Base-by-base conservation (phyloP, 2,113 vertebrate genomes). In the Glaucidium brasilianum region DNA sequence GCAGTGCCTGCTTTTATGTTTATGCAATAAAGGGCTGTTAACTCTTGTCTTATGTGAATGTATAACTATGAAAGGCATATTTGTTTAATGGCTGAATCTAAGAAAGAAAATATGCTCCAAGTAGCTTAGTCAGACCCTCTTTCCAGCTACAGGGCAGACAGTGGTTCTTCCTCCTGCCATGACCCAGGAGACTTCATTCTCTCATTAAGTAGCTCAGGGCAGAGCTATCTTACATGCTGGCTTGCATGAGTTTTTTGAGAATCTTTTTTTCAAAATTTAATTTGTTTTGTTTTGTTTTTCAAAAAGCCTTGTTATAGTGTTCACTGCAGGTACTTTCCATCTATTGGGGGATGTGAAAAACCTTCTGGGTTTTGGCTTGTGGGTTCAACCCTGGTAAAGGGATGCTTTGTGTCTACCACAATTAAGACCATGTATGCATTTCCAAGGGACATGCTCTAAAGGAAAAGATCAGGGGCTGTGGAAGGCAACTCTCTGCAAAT, bases 361-460 rank as follows among this genome's bases (percentile, higher is more conserved):
- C 17, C 50, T 35, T 39, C 59, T 55, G 52, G 26, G 13, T 7
- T 73, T 79, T 80, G 45, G 20, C 34, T n/a, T n/a, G 37, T 34
- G 53, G 23, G 15, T 52, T 73, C 43, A 52, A 10, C 13, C 16
- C 37, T 37, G 50, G 12, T 32, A 50, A 34, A 50, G 12, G 19
- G 35, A 18, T 34, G 20, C 25, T 71, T 72, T 58, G 50, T 37
- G 20, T 6, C 32, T 29, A 11, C 32, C 27, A 64, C 25, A 25
- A 19, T 32, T 6, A 35, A 64, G n/a, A 22, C 30, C 18, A 14
- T 6, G 9, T 0, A 0, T 18, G 25, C n/a, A 26, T 49, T 21
- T 49, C 41, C 32, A 27, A 34, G 50, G 56, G 74, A 20, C 20
- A 5, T 20, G 15, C 34, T 62, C n/a, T 16, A 34, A 4, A 41